These are phyloP conservation scores for Villa cingulata DNA, from an alignment of 2,888 invertebrate species.

Conservation along the genomic window DNA sequence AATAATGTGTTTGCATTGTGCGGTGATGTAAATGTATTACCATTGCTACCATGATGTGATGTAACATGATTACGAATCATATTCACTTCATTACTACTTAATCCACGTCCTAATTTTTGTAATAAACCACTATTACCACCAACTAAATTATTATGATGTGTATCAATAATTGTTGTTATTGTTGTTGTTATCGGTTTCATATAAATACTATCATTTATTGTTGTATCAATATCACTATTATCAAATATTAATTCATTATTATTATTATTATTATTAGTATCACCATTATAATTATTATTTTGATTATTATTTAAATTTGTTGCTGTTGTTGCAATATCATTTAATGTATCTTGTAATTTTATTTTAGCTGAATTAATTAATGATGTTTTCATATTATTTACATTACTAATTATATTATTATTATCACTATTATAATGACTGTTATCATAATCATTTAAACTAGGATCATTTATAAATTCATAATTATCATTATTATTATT, in stretches of 20 bases:
- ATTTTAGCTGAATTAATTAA: too few relatives aligned
- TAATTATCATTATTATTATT: not conserved
- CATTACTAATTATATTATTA: not conserved
- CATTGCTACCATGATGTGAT: not conserved
- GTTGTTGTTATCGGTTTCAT: not conserved
- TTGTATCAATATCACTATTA: not conserved
- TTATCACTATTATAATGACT: not conserved
- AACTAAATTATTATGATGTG: too few relatives aligned
- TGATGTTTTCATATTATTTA: not conserved
- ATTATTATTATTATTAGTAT: not conserved
- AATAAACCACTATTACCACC: slow-evolving; percentile 17
- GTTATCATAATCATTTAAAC: not conserved
- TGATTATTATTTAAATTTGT: not conserved
- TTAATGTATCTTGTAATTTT: not conserved
- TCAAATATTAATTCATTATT: too few relatives aligned
- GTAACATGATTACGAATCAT: slow-evolving; percentile 4
- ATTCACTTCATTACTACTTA: slow-evolving; percentile 20
- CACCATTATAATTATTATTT: not conserved
- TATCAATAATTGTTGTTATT: not conserved
- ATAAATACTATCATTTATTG: too few relatives aligned
- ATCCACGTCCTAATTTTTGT: slow-evolving; percentile 24
- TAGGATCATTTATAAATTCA: not conserved
- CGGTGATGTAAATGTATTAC: too few relatives aligned
- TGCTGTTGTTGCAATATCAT: not conserved
- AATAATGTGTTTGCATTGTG: too few relatives aligned